Evolutionary conservation across 2,113 vertebrate genomes (phyloP), one percentile per base, ranked within the genome.

Genomic region (Apodemus sylvaticus): DNA sequence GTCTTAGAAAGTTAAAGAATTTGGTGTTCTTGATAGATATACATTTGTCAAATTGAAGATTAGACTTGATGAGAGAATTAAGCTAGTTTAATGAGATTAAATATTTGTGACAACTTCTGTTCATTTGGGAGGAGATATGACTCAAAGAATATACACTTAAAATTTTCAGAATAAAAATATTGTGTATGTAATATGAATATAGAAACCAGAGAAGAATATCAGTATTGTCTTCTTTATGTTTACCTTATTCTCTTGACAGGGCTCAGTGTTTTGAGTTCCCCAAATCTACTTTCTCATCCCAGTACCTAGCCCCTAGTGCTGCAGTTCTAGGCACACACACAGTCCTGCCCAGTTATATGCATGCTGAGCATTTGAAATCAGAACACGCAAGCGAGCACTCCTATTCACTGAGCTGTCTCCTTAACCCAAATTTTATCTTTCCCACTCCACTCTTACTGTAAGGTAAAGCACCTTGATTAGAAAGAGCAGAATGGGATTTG

Each of bases 1-100:
- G 24, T 19, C 64, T 86, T 76, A 77, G 36, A 51, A 96, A 88
- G 48, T 86, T 86, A 94, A 92, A 85, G 96, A 90, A 90, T 94
- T 94, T 77, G 10, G 36, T 86, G 11, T 95, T 94, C 31, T 89
- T 93, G 31, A 36, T 93, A 68, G 91, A 34, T 68, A 45, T 9
- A 3, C n/a, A 74, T 89, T 83, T 86, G 93, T 71, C 45, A 66
- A 53, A 29, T 55, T 93, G 10, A 39, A 81, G 16, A 64, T 45
- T 31, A 64, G 58, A 85, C 26, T 85, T 64, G 13, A 31, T 76
- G 9, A 91, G 19, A 94, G 10, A 86, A 92, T 85, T 82, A 92
- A 82, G n/a, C 81, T 92, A 78, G 62, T 78, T 89, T 93, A 91
- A 14, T 87, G 48, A 55, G 66, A 71, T 53, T 71, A 94, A 94